A percentile compares a stretch with the other conserved stretches of the same genome.
Evolutionary conservation across 2,888 invertebrate genomes (phyloP).

Genomic region (Leucophenga maculata): DNA sequence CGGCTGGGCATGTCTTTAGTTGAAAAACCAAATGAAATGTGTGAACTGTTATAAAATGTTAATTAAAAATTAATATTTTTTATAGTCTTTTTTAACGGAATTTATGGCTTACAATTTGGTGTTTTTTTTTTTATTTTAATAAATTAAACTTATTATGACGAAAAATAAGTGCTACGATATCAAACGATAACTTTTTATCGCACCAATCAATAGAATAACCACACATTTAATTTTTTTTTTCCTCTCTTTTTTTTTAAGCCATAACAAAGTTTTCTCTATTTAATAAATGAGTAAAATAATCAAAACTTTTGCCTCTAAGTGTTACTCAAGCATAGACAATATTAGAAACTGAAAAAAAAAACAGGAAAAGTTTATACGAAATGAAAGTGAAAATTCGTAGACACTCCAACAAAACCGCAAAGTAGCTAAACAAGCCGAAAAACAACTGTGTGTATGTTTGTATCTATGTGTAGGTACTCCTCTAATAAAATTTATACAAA

Average conservation of each 20-base stretch:
- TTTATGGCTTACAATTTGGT: background rate
- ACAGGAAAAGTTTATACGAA: background rate
- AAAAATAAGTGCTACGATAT: too few species aligned
- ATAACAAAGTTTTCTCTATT: background rate
- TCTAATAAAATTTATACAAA: too few species aligned
- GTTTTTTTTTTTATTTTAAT: too few species aligned
- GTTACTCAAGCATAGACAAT: too few species aligned
- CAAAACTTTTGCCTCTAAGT: background rate
- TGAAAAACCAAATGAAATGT: conserved; percentile 25
- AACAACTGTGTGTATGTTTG: too few species aligned
- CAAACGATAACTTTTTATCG: too few species aligned
- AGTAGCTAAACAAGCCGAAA: background rate
- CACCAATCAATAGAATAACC: too few species aligned
- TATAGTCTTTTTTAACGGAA: background rate
- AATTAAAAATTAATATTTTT: background rate
- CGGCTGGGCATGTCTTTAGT: background rate
- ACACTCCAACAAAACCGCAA: background rate
- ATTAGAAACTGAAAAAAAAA: background rate
- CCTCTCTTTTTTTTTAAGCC: conserved; percentile 29
- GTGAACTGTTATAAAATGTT: background rate
- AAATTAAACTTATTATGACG: too few species aligned
- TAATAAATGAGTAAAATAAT: background rate
- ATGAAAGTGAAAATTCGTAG: conserved; percentile 24
- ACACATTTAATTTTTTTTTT: conserved; percentile 42
- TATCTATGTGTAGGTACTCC: too few species aligned